A percentile compares a stretch with the other conserved stretches of the same genome.
Evolutionary conservation across 1,140 invertebrate genomes (phyloP).

Genomic region (Anastrepha obliqua): DNA sequence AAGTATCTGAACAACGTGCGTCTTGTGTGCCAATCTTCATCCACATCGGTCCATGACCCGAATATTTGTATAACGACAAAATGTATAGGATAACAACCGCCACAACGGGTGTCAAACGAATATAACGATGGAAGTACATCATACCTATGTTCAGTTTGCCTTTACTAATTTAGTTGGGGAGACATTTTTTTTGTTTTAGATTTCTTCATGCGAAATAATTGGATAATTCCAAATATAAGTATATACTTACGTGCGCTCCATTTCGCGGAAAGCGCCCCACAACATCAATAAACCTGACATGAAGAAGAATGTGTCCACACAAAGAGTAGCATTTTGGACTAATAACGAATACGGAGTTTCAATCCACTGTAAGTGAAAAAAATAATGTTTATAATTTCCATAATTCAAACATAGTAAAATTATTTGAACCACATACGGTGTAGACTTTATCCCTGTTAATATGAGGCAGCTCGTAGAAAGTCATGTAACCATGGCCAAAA

Average conservation of each 20-base stretch:
- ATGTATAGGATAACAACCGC: slow-evolving; percentile 77
- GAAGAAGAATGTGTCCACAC: slow-evolving; percentile 83
- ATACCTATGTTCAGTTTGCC: slow-evolving; percentile 70
- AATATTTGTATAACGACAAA: slow-evolving; percentile 76
- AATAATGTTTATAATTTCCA: not conserved
- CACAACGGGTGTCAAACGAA: slow-evolving; percentile 79
- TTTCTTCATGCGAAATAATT: not conserved
- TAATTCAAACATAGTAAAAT: not conserved
- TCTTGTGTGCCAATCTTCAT: slow-evolving; percentile 77
- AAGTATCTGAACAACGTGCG: slow-evolving; percentile 81
- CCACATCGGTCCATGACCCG: slow-evolving; percentile 79
- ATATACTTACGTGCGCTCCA: slow-evolving; percentile 76
- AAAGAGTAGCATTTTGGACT: slow-evolving; percentile 77
- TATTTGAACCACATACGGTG: slow-evolving; percentile 52
- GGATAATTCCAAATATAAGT: not conserved
- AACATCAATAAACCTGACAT: slow-evolving; percentile 82
- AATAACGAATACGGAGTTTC: slow-evolving; percentile 78
- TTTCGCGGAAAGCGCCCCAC: slow-evolving; percentile 79
- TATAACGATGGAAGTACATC: slow-evolving; percentile 77
- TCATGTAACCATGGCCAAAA: slow-evolving; percentile 77
- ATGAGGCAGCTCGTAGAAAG: slow-evolving; percentile 61
- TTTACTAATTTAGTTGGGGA: slow-evolving; percentile 66
- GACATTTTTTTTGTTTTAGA: not conserved
- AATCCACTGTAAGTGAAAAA: slow-evolving; percentile 67
- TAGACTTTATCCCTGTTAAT: slow-evolving; percentile 61